A percentile compares a stretch with the other conserved stretches of the same genome.
phyloP scores from a whole-genome alignment of 1,140 invertebrate species.

The Cherax destructor region DNA sequence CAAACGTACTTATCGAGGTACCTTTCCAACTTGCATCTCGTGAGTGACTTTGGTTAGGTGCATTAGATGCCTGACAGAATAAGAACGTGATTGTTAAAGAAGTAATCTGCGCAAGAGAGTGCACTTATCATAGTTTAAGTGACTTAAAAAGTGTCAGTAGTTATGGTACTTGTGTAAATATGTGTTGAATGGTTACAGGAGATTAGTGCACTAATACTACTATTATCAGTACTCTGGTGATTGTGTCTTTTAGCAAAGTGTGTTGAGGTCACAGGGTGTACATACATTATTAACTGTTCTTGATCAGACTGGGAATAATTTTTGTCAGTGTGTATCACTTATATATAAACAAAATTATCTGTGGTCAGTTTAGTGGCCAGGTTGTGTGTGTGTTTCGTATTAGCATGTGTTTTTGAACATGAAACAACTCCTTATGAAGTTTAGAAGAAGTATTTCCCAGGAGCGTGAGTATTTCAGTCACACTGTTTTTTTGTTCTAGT shows the following conservation, averaged over 20 bases:
- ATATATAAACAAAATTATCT: background rate
- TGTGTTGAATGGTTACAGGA: background rate
- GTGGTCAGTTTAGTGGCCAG: constrained; percentile 6
- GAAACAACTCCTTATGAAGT: constrained; percentile 64
- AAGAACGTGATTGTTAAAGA: constrained; percentile 13
- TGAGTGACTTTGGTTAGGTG: background rate
- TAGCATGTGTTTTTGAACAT: constrained; percentile 25
- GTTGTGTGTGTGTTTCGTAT: background rate
- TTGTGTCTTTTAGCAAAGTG: background rate
- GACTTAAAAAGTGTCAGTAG: constrained; percentile 6
- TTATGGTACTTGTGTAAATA: constrained; percentile 1
- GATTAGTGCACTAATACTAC: constrained; percentile 13
- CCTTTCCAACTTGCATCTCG: background rate
- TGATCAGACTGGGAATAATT: background rate
- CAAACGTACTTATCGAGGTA: constrained; percentile 49
- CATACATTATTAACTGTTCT: background rate
- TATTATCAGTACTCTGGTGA: background rate
- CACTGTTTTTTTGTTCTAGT: background rate
- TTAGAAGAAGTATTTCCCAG: constrained; percentile 62
- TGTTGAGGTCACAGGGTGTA: background rate
- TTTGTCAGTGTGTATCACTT: background rate
- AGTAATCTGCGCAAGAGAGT: background rate
- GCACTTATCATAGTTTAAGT: constrained; percentile 2
- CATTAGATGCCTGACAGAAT: constrained; percentile 18
- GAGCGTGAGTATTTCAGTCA: constrained; percentile 61